Evolutionary conservation across 2,113 vertebrate genomes (phyloP).

Genomic region (Oxyruncus cristatus): DNA sequence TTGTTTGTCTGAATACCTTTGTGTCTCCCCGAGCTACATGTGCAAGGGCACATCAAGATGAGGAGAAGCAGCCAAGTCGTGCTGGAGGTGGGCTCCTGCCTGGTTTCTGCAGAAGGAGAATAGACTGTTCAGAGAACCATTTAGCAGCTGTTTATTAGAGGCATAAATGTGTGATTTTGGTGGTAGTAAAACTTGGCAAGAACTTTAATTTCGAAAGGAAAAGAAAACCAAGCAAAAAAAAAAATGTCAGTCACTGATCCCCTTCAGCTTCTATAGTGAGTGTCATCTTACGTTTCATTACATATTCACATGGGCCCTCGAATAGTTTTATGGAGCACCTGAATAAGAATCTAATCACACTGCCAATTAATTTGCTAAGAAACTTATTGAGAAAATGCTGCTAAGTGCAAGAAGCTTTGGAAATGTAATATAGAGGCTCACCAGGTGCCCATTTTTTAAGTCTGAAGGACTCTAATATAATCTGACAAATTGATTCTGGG

Average conservation of each 20-base stretch:
- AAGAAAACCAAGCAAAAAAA: not conserved
- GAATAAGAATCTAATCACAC: not conserved
- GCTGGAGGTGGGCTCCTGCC: not conserved
- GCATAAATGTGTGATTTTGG: not conserved
- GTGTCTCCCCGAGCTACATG: not conserved
- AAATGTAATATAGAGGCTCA: not conserved
- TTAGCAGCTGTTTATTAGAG: not conserved
- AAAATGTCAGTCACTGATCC: not conserved
- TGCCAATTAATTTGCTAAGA: constrained; percentile 14
- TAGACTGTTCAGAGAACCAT: not conserved
- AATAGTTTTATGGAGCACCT: not conserved
- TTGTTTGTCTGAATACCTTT: not conserved
- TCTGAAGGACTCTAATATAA: not conserved
- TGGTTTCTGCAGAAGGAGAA: not conserved
- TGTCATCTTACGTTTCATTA: not conserved
- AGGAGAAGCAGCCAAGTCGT: not conserved
- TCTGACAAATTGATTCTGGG: not conserved
- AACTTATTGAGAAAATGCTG: not conserved
- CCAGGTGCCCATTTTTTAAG: not conserved
- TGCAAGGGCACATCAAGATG: not conserved
- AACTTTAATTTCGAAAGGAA: not conserved
- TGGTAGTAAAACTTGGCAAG: not conserved
- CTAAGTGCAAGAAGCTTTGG: not conserved
- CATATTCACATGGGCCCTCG: not conserved
- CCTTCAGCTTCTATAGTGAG: not conserved